Evolutionary conservation across 2,113 vertebrate genomes (phyloP).

Genomic region (Oncorhynchus mykiss): DNA sequence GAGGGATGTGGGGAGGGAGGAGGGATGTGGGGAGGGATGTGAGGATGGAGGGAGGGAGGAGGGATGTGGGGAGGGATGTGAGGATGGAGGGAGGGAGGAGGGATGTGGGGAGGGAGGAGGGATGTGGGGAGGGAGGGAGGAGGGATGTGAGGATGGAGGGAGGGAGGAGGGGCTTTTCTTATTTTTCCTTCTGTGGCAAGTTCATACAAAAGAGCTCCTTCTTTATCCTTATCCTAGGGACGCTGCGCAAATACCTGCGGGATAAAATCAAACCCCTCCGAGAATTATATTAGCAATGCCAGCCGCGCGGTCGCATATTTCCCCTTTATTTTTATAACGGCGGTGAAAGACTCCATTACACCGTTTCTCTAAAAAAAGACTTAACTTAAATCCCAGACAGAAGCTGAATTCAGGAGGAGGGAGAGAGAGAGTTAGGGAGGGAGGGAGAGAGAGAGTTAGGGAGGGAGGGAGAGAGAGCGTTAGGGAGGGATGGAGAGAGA

Average conservation of each 20-base stretch:
- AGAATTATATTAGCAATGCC: slow-evolving; percentile 70
- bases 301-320: slow-evolving; percentile 60
- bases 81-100: too few relatives aligned
- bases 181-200: slow-evolving; percentile 62
- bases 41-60: too few relatives aligned
- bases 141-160: slow-evolving; percentile 12
- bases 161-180: slow-evolving; percentile 34
- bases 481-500: too few relatives aligned
- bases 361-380: slow-evolving; percentile 30
- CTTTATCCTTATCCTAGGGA: slow-evolving; percentile 54
- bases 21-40: too few relatives aligned
- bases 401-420: slow-evolving; percentile 21
- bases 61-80: too few relatives aligned
- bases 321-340: slow-evolving; percentile 60
- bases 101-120: too few relatives aligned
- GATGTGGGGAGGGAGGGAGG: too few relatives aligned
- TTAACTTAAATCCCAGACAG: slow-evolving; percentile 58
- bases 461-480: too few relatives aligned
- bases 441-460: too few relatives aligned
- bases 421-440: background rate
- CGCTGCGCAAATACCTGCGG: slow-evolving; percentile 70
- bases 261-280: slow-evolving; percentile 74
- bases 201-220: slow-evolving; percentile 68
- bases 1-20: too few relatives aligned
- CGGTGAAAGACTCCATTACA: slow-evolving; percentile 53